Evolutionary conservation across 2,888 invertebrate genomes (phyloP).

Genomic region (Dryobotodes eremita): DNA sequence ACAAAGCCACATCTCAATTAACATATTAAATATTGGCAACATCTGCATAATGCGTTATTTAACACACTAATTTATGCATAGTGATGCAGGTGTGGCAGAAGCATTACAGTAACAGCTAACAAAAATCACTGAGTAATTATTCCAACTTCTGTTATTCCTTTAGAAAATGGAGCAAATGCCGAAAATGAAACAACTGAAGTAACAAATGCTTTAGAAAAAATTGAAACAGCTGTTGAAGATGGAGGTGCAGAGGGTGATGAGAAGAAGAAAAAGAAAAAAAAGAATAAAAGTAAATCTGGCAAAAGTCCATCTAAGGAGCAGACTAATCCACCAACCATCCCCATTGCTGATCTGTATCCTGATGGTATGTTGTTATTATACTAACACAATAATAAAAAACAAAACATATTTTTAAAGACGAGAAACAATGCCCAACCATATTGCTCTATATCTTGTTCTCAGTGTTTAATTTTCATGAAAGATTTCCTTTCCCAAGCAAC

Average conservation of each 20-base stretch:
- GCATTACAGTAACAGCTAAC: background rate
- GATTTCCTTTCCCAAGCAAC: background rate
- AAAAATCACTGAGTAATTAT: background rate
- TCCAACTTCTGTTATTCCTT: slow-evolving; percentile 13
- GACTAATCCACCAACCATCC: slow-evolving; percentile 96
- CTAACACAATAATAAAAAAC: no score
- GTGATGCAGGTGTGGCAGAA: background rate
- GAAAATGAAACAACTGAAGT: slow-evolving; percentile 70
- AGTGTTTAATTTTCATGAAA: background rate
- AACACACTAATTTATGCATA: background rate
- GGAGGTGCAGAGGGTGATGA: slow-evolving; percentile 88
- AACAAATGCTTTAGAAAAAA: slow-evolving; percentile 74
- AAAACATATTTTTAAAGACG: background rate
- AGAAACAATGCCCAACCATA: background rate
- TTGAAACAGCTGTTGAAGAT: slow-evolving; percentile 85
- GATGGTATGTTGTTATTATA: slow-evolving; percentile 89
- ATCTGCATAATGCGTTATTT: background rate
- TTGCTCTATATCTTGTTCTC: background rate
- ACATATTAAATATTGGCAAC: background rate
- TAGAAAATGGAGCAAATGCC: slow-evolving; percentile 69
- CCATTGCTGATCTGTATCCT: slow-evolving; percentile 96
- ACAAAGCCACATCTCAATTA: background rate
- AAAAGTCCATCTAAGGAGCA: slow-evolving; percentile 89
- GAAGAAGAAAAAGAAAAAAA: slow-evolving; percentile 92
- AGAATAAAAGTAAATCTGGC: slow-evolving; percentile 91